Evolutionary conservation across 1,140 invertebrate genomes (phyloP).

Genomic region (Euborellia annulipes): DNA sequence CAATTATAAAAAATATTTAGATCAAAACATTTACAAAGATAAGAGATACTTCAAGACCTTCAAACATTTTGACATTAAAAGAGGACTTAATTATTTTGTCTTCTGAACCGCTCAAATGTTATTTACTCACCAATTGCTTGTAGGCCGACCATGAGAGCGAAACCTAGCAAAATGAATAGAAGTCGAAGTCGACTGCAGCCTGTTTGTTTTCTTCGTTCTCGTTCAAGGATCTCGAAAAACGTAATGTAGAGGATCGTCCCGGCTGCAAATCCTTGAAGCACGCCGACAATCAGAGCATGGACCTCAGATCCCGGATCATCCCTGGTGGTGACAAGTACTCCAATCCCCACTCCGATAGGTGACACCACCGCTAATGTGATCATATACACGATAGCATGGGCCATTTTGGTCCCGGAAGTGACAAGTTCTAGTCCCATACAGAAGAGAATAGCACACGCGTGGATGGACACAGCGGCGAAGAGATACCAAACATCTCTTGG

Average conservation of each 20-base stretch:
- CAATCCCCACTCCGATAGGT: constrained; percentile 27
- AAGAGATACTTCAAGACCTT: too few relatives aligned
- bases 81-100: too few relatives aligned
- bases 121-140: constrained; percentile 13
- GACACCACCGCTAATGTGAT: constrained; percentile 25
- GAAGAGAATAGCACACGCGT: constrained; percentile 37
- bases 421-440: constrained; percentile 29
- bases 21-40: too few relatives aligned
- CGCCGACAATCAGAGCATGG: constrained; percentile 9
- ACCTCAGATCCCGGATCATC: constrained; percentile 6
- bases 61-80: too few relatives aligned
- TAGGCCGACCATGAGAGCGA: constrained; percentile 17
- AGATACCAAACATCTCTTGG: constrained; percentile 31
- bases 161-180: constrained; percentile 16
- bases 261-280: constrained; percentile 33
- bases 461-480: constrained; percentile 33
- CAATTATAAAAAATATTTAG: too few relatives aligned
- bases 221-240: constrained; percentile 39
- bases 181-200: constrained; percentile 10
- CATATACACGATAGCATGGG: constrained; percentile 24
- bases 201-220: constrained; percentile 4
- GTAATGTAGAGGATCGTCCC: constrained; percentile 48
- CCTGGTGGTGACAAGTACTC: constrained; percentile 24
- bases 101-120: too few relatives aligned
- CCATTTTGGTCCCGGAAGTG: constrained; percentile 19